phyloP scores from a whole-genome alignment of 2,888 invertebrate genomes.

The Oasisia sp. region DNA sequence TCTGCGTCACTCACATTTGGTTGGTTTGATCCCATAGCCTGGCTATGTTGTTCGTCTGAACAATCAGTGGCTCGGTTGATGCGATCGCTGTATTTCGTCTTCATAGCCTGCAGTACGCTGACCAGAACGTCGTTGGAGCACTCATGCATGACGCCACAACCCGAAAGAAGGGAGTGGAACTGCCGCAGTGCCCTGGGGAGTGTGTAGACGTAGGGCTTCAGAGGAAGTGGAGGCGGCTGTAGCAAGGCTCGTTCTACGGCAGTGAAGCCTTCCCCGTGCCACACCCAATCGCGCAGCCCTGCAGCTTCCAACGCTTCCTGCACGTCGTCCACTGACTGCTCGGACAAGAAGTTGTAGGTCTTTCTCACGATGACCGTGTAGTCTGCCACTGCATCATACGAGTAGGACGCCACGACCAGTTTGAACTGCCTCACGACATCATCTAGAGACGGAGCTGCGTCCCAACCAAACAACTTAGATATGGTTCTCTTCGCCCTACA shows the following conservation, averaged over 20 bases:
- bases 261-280: slow-evolving; percentile 49
- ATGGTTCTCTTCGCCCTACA: background rate
- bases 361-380: slow-evolving; percentile 36
- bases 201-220: slow-evolving; percentile 43
- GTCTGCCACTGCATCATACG: slow-evolving; percentile 36
- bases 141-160: slow-evolving; percentile 33
- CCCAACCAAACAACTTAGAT: slow-evolving; percentile 37
- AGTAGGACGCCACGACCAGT: slow-evolving; percentile 38
- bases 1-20: background rate
- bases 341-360: slow-evolving; percentile 36
- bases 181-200: slow-evolving; percentile 41
- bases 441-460: slow-evolving; percentile 32
- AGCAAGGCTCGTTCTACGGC: slow-evolving; percentile 36
- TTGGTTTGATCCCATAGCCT: background rate
- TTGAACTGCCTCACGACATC: slow-evolving; percentile 38
- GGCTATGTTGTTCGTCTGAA: background rate
- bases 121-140: slow-evolving; percentile 34
- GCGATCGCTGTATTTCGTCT: slow-evolving; percentile 13
- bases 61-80: background rate
- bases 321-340: slow-evolving; percentile 23
- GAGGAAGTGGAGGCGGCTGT: slow-evolving; percentile 38
- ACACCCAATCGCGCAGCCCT: slow-evolving; percentile 42
- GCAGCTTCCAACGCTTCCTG: background rate
- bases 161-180: slow-evolving; percentile 36
- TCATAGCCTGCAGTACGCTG: slow-evolving; percentile 35